Evolutionary conservation across 2,113 vertebrate genomes (phyloP).

Genomic region (Alosa alosa): DNA sequence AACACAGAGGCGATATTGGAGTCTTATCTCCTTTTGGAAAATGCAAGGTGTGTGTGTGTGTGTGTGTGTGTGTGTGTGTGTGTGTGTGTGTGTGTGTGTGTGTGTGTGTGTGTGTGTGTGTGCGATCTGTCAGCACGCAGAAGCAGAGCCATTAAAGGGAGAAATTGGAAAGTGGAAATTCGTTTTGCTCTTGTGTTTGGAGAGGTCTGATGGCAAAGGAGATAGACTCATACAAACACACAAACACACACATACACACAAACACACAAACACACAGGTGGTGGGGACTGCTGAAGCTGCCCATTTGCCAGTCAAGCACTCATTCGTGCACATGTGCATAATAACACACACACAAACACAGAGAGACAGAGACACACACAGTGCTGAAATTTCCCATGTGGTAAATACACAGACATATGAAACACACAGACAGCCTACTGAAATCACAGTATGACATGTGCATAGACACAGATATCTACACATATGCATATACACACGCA

Average conservation of each 20-base stretch:
- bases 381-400: not conserved
- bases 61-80: not conserved
- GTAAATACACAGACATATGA: not conserved
- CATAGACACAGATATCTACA: too few relatives aligned
- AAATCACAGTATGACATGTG: too few relatives aligned
- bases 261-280: not conserved
- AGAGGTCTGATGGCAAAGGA: constrained; percentile 15
- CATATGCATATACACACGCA: too few relatives aligned
- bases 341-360: not conserved
- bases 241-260: not conserved
- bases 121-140: constrained; percentile 9
- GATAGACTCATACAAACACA: constrained; percentile 19
- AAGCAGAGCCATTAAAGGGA: constrained; percentile 29
- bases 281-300: not conserved
- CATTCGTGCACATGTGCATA: not conserved
- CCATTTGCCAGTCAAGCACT: not conserved
- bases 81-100: not conserved
- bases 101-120: not conserved
- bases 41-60: not conserved
- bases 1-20: constrained; percentile 6
- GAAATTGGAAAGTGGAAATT: constrained; percentile 42
- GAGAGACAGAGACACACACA: not conserved
- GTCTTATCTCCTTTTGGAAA: not conserved
- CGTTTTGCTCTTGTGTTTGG: constrained; percentile 37
- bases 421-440: not conserved